A percentile compares a stretch with the other conserved stretches of the same genome.
Evolutionary conservation across 2,888 invertebrate species (phyloP).

Genomic region (Adineta ricciae): DNA sequence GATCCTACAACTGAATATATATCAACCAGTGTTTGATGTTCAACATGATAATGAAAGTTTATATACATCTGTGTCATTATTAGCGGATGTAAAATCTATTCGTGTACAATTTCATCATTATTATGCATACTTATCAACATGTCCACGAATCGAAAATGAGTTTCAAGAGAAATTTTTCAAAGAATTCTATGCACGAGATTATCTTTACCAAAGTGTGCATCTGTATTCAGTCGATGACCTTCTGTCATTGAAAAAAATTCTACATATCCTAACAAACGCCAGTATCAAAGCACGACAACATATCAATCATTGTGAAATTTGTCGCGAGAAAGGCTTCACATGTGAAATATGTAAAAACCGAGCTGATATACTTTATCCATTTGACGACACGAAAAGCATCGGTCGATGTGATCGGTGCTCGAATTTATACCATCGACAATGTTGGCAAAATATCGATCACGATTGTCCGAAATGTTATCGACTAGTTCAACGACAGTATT

Average conservation of each 20-base stretch:
- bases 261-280: neutral
- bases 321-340: neutral
- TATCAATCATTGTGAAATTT: neutral
- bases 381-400: neutral
- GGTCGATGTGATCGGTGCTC: neutral
- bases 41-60: slow-evolving; percentile 6
- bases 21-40: neutral
- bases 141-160: neutral
- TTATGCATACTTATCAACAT: neutral
- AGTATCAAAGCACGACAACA: neutral
- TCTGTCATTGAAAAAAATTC: neutral
- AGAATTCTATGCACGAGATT: neutral
- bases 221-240: neutral
- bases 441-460: neutral
- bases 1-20: neutral
- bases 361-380: neutral
- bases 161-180: neutral
- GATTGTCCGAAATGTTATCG: slow-evolving; percentile 23
- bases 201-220: neutral
- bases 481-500: neutral
- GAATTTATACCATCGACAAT: neutral
- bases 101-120: neutral
- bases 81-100: neutral
- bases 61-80: neutral
- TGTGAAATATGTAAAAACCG: slow-evolving; percentile 20